phyloP scores from a whole-genome alignment of 2,113 vertebrate genomes.

The Rhynchopsitta pachyrhyncha region DNA sequence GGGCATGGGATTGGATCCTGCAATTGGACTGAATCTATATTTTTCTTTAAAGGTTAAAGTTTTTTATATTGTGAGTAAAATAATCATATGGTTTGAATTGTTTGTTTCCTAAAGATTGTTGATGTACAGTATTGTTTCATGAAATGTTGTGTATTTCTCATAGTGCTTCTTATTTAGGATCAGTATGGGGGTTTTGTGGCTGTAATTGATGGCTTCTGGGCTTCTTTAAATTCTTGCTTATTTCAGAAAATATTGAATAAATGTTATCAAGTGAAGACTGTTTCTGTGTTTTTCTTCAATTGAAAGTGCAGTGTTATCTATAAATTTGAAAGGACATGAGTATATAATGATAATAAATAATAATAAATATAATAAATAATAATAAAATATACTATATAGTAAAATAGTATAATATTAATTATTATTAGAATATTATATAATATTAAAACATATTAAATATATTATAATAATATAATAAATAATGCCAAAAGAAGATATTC shows the following conservation, averaged over 20 bases:
- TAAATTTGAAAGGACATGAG: background rate
- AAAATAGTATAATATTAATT: no score
- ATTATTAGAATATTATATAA: no score
- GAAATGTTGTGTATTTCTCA: conserved; percentile 75
- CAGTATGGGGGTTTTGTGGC: conserved; percentile 69
- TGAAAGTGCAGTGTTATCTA: background rate
- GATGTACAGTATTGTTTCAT: conserved; percentile 58
- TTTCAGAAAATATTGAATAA: conserved; percentile 81
- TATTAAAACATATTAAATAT: no score
- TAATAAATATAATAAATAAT: background rate
- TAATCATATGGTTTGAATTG: conserved; percentile 61
- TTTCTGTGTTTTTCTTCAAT: conserved; percentile 47
- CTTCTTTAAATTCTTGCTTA: conserved; percentile 78
- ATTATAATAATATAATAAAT: background rate
- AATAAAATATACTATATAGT: background rate
- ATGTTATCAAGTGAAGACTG: conserved; percentile 78
- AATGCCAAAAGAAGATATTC: background rate
- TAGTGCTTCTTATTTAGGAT: conserved; percentile 78
- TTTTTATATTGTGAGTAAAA: conserved; percentile 77
- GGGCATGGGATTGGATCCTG: conserved; percentile 43
- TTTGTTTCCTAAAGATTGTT: conserved; percentile 73
- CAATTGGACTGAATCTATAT: conserved; percentile 62
- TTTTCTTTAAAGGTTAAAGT: conserved; percentile 73
- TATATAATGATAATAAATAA: background rate
- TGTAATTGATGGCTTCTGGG: conserved; percentile 77